phyloP scores from a whole-genome alignment of 2,888 invertebrate genomes.

The Drosophila subquinaria region DNA sequence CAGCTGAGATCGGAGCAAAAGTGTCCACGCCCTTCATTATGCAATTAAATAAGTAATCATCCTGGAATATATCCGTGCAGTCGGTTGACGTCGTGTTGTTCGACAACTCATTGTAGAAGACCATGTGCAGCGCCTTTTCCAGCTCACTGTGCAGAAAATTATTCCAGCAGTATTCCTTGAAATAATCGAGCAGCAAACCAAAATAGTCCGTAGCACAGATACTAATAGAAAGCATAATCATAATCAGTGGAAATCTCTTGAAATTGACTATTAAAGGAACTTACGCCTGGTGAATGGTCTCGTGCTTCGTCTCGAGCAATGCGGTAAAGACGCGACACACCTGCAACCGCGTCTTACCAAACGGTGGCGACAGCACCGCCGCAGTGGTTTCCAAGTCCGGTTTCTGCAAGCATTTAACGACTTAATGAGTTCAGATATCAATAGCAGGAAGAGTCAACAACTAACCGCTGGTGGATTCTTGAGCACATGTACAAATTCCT shows the following conservation, averaged over 20 bases:
- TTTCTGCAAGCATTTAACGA: slow-evolving; percentile 85
- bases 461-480: slow-evolving; percentile 90
- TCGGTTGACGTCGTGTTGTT: slow-evolving; percentile 82
- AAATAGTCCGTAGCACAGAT: slow-evolving; percentile 87
- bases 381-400: slow-evolving; percentile 89
- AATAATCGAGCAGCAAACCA: slow-evolving; percentile 91
- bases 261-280: slow-evolving; percentile 36
- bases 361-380: slow-evolving; percentile 90
- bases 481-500: slow-evolving; percentile 89
- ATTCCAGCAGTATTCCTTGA: slow-evolving; percentile 96
- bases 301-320: slow-evolving; percentile 90
- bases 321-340: slow-evolving; percentile 92
- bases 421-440: background rate
- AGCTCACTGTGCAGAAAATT: slow-evolving; percentile 98
- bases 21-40: slow-evolving; percentile 41
- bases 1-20: slow-evolving; percentile 14
- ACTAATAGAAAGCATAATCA: slow-evolving; percentile 51
- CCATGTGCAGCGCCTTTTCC: slow-evolving; percentile 91
- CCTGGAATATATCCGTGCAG: slow-evolving; percentile 66
- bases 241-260: background rate
- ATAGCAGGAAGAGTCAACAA: slow-evolving; percentile 1
- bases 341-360: slow-evolving; percentile 93
- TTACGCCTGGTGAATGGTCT: slow-evolving; percentile 90
- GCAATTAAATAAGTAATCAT: slow-evolving; percentile 59
- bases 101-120: slow-evolving; percentile 86